Evolutionary conservation across 2,888 invertebrate genomes (phyloP), one percentile per base, ranked within the genome.

Genomic region (Rhagonycha lutea): DNA sequence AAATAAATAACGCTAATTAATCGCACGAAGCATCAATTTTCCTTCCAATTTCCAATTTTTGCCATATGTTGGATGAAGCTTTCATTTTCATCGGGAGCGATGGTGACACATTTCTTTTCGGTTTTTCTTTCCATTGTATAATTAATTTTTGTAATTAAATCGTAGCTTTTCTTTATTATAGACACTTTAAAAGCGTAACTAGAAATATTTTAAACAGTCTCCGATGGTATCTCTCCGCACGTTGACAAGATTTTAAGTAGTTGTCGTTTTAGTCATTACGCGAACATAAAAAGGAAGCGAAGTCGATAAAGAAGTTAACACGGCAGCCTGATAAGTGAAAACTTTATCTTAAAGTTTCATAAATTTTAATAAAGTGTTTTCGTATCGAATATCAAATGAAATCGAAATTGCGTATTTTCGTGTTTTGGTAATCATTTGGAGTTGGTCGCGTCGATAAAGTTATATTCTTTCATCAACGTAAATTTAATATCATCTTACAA

Each of bases 261-360:
- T 81, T 80, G 82, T 80, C 82, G 80, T 83, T 83, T 80, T 74
- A 80, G 83, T 83, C 82, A 83, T 83, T 82, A 82, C 81, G 80
- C 78, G 80, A 77, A 81, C 82, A 82, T 83, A 83, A 83, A 81
- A 81, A 80, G 80, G 80, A 79, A 80, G 81, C 79, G 81, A 78
- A 80, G 80, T 79, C 79, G 79, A 81, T 80, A 81, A 82, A 82
- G 81, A 82, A 80, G 81, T 80, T 80, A 81, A 80, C 80, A 81
- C 81, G 81, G 79, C 74, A 78, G 79, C 76, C 78, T 80, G 81
- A 81, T 81, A 81, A 81, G 79, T 81, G 80, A 77, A 80, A 79
- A 80, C 78, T 79, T 80, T 80, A 80, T 80, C 80, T 77, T 76
- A 73, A 77, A 77, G 77, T 77, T 79, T 77, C 72, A 79, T 79